phyloP scores from a whole-genome alignment of 2,888 invertebrate species.

The Druceiella hillmani region DNA sequence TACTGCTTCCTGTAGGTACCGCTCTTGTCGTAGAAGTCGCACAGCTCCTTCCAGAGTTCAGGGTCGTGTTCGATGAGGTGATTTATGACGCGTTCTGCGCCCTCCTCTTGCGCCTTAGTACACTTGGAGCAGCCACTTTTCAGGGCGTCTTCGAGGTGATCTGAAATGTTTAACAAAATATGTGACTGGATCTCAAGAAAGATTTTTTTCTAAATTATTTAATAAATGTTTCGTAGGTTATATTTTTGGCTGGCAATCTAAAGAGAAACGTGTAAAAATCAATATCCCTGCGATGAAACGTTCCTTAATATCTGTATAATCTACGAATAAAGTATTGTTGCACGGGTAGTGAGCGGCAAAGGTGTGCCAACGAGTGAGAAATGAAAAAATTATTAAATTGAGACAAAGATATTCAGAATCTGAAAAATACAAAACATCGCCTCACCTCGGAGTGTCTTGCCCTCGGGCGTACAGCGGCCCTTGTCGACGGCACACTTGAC shows the following conservation, averaged over 20 bases:
- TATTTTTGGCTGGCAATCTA: no score
- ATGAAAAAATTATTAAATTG: no score
- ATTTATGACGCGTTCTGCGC: constrained; percentile 31
- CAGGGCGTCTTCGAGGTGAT: constrained; percentile 36
- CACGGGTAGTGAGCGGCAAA: no score
- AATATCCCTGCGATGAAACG: no score
- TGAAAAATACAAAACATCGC: constrained; percentile 15
- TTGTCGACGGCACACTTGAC: constrained; percentile 61
- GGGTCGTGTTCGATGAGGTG: constrained; percentile 37
- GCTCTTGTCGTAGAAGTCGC: constrained; percentile 32
- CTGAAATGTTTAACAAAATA: constrained; percentile 29
- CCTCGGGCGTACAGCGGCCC: constrained; percentile 65
- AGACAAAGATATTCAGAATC: constrained; percentile 4
- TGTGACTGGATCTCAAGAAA: no score
- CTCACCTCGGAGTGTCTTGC: constrained; percentile 64
- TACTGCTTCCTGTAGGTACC: constrained; percentile 29
- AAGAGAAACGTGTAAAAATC: no score
- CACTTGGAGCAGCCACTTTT: constrained; percentile 37
- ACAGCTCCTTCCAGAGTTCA: constrained; percentile 31
- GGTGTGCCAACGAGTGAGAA: no score
- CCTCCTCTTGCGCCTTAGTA: constrained; percentile 30
- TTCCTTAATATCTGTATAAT: no score
- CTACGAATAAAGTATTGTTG: no score
- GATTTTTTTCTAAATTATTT: no score
- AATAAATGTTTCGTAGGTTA: no score